phyloP scores from a whole-genome alignment of 2,797 vertebrate genomes.

The Salmo trutta region DNA sequence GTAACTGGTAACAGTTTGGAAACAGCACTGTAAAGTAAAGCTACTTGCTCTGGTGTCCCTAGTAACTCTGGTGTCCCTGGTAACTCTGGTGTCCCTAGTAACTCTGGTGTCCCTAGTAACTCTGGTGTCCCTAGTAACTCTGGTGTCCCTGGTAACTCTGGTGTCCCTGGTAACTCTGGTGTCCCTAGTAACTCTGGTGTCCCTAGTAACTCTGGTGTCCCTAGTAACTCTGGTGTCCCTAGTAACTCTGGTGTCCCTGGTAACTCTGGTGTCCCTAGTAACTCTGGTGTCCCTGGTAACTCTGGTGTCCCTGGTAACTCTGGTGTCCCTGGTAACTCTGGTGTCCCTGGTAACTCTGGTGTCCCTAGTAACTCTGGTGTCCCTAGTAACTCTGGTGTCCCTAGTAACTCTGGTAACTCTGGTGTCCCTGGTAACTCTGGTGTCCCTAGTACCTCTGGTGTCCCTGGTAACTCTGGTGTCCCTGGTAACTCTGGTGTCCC shows the following conservation, averaged over 20 bases:
- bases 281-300: not conserved
- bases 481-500: not conserved
- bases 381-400: too few species aligned
- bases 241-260: too few species aligned
- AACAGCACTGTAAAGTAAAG: not conserved
- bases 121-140: too few species aligned
- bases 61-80: not conserved
- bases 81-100: too few species aligned
- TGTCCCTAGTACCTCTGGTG: too few species aligned
- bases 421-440: not conserved
- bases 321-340: not conserved
- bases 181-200: not conserved
- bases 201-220: too few species aligned
- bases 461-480: too few species aligned
- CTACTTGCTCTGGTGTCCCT: not conserved
- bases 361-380: not conserved
- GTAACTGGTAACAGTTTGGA: not conserved
- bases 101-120: not conserved
- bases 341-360: too few species aligned
- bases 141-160: not conserved
- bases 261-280: not conserved
- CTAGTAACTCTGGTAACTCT: not conserved
- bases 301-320: too few species aligned
- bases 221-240: not conserved
- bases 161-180: too few species aligned